A percentile compares a stretch with the other conserved stretches of the same genome.
Conservation (phyloP, 2,888 invertebrate genomes). For the Microplitis manilae region DNA sequence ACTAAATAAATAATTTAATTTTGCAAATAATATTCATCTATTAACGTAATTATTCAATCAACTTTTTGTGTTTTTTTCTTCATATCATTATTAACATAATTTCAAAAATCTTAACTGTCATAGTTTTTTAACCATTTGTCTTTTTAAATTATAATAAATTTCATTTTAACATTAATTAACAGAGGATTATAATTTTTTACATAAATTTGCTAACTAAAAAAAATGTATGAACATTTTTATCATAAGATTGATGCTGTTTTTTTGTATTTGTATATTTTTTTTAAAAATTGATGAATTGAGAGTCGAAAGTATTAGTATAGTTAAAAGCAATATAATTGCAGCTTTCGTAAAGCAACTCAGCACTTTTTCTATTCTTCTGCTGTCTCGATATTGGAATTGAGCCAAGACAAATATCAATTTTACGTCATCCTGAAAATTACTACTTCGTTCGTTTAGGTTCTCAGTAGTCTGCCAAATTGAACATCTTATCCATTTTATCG, state of each 20-base stretch:
- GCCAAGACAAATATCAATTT: conserved; percentile 65
- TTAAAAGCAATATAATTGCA: conserved; percentile 35
- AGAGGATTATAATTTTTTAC: no score
- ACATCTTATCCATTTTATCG: conserved; percentile 44
- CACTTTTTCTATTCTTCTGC: conserved; percentile 39
- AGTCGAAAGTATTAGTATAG: conserved; percentile 13
- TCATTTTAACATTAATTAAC: no score
- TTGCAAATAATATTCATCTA: no score
- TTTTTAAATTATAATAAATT: no score
- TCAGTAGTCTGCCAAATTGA: conserved; percentile 46
- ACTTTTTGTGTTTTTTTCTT: no score
- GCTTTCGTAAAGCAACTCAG: conserved; percentile 15
- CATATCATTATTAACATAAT: no score
- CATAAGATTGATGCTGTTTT: neutral
- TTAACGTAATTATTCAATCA: no score
- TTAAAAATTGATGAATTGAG: neutral
- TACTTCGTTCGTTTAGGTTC: conserved; percentile 46
- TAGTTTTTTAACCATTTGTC: no score
- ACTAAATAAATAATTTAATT: no score
- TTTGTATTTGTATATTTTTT: no score
- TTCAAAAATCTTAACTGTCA: no score
- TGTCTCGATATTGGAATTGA: conserved; percentile 56
- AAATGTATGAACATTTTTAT: conserved; percentile 9
- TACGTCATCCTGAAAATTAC: conserved; percentile 55
- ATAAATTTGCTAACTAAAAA: neutral